Evolutionary conservation across 2,113 vertebrate species (phyloP), one percentile per base, ranked within the genome.

Genomic region (Nematolebias whitei): DNA sequence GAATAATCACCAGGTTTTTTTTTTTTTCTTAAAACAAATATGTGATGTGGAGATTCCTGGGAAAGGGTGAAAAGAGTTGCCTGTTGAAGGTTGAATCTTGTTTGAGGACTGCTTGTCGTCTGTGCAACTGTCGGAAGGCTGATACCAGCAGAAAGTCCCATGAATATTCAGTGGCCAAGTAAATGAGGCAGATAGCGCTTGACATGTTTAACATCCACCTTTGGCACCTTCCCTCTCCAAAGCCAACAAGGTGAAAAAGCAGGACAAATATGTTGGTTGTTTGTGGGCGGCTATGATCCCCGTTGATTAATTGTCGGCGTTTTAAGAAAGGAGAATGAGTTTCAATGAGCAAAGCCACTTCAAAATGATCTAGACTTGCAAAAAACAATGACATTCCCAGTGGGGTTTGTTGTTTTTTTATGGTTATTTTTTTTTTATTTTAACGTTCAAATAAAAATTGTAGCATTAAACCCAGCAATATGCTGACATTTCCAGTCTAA

Each of bases 161-260:
- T 88, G 90, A 91, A 91, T 92, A 91, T 90, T 90, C 87, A 91
- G 80, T 44, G 62, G 22, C 62, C 74, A 59, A 80, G 80, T 87
- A 86, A 90, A 90, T 85, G 87, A 88, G 74, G 83, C 83, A 80
- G 81, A 85, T 71, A 87, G 81, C 71, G 64, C 81, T 82, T 77
- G 79, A 86, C 82, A 72, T 85, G 87, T 82, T 82, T 60, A 83
- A 90, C 88, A 86, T 79, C 84, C 78, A 90, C 88, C 85, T 89
- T 86, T 89, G 85, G 87, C 85, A 84, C 83, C 79, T 70, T 62
- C 69, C 13, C 68, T 68, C 69, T 39, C 57, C 77, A 76, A 79
- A 79, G 85, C 65, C 86, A 83, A 82, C 83, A 78, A 84, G 85
- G 85, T 79, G 82, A 83, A 81, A 81, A 80, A 74, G 80, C 77